Conservation (phyloP, 2,113 vertebrate genomes). For the Plotosus lineatus region DNA sequence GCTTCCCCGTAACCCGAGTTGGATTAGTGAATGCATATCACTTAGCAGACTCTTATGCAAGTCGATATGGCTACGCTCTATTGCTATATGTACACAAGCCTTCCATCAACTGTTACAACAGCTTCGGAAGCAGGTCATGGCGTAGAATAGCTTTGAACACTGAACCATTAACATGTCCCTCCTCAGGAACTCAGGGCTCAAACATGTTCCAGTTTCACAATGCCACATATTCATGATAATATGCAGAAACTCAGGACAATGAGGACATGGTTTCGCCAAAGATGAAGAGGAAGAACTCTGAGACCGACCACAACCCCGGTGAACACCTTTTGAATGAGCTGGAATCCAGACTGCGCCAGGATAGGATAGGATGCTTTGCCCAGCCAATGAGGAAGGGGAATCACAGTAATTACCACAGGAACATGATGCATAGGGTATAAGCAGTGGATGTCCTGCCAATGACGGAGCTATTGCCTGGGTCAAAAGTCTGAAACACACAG, state of each 20-base stretch:
- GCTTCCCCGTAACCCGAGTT: no score
- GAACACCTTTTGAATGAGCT: neutral
- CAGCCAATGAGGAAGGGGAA: neutral
- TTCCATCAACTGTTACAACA: neutral
- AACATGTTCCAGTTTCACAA: neutral
- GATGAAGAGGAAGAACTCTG: neutral
- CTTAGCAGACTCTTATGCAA: no score
- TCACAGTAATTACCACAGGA: slow-evolving; percentile 17
- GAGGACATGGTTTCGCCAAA: neutral
- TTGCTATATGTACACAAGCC: neutral
- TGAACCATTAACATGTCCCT: neutral
- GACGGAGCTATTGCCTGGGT: slow-evolving; percentile 33
- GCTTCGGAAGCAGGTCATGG: neutral
- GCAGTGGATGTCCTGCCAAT: slow-evolving; percentile 20
- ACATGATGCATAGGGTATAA: neutral
- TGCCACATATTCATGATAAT: no score
- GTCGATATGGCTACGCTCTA: no score
- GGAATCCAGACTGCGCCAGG: neutral
- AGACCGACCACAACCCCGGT: no score
- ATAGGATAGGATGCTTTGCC: neutral
- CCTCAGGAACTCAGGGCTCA: neutral
- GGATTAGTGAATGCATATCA: neutral
- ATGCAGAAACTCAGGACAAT: neutral
- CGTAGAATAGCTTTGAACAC: neutral
- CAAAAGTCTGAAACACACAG: slow-evolving; percentile 4